Conservation (phyloP, 2,888 invertebrate species). For the Zootermopsis nevadensis region DNA sequence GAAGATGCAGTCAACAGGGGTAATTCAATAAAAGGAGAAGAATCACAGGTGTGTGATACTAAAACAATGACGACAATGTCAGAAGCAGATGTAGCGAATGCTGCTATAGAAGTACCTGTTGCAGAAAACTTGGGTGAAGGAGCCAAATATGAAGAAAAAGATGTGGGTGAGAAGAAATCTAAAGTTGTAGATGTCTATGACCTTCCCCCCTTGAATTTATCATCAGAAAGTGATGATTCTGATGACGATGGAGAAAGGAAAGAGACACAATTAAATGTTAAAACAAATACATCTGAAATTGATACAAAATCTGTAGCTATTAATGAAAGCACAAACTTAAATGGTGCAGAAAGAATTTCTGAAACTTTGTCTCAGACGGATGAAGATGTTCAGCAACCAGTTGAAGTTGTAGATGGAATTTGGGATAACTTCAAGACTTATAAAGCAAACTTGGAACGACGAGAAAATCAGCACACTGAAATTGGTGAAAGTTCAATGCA, state of each 20-base stretch:
- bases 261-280: conserved; percentile 28
- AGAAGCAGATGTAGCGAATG: conserved; percentile 61
- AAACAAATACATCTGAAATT: conserved; percentile 54
- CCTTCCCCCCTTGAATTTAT: conserved; percentile 82
- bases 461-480: conserved; percentile 55
- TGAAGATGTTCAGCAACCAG: conserved; percentile 62
- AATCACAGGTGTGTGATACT: conserved; percentile 41
- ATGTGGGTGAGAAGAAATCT: conserved; percentile 46
- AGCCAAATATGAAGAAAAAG: conserved; percentile 62
- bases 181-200: conserved; percentile 71
- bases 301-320: conserved; percentile 44
- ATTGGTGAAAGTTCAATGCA: conserved; percentile 13
- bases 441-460: conserved; percentile 75
- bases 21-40: neutral
- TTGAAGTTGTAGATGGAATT: conserved; percentile 75
- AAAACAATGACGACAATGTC: conserved; percentile 48
- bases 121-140: conserved; percentile 59
- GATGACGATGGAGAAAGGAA: conserved; percentile 69
- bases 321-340: conserved; percentile 38
- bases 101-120: conserved; percentile 60
- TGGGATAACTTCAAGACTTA: conserved; percentile 84
- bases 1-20: neutral
- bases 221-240: conserved; percentile 82
- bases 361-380: neutral
- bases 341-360: conserved; percentile 25